Evolutionary conservation across 1,140 invertebrate species (phyloP), one percentile per base, ranked within the genome.

Genomic region (Potamilus streckersoni): DNA sequence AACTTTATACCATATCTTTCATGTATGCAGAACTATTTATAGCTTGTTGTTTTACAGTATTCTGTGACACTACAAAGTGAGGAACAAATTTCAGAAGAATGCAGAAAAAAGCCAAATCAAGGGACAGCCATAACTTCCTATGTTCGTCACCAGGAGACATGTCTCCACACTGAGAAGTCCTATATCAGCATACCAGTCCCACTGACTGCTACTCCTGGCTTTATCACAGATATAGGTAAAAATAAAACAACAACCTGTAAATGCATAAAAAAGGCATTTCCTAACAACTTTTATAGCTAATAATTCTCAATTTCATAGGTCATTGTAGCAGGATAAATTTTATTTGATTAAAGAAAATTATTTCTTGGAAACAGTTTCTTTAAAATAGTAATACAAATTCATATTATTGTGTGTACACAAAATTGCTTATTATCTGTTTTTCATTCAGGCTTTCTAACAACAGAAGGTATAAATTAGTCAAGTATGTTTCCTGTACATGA

Each of bases 181-280:
- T 95, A 98, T 85, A 92, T 99, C 19, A 94, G 96, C 73, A 90
- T 99, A 31, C 96, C 97, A 13, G 96, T 99, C 87, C 97, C 97
- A 2, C 91, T 98, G 38, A 95, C 97, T 85, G 94, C 97, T 6
- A 98, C 97, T 4, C 97, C 97, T 56, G 94, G 95, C 49, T 99
- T 99, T 90, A 93, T 93, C 16, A 97, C 96, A 12, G 93, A 96
- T 86, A 91, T 95, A 83, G 93, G 94, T 95, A 91, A 90, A 85
- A 82, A 11, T 13, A 66, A 66, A 66, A 19, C 4, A 31, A 31
- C 27, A 31, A 2, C 8, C n/a, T 23, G 6, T 0, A 17, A 23
- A 17, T 66, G 31, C 3, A 15, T 19, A n/a, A 27, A 6, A 20
- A 31, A 17, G 17, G 0, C 69, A 61, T 16, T 23, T 61, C 38